Percentiles rank a stretch among this genome's conserved stretches.
These are phyloP conservation scores for Drosophila arawakana DNA, from an alignment of 1,140 invertebrate genomes.

Conservation along the genomic window DNA sequence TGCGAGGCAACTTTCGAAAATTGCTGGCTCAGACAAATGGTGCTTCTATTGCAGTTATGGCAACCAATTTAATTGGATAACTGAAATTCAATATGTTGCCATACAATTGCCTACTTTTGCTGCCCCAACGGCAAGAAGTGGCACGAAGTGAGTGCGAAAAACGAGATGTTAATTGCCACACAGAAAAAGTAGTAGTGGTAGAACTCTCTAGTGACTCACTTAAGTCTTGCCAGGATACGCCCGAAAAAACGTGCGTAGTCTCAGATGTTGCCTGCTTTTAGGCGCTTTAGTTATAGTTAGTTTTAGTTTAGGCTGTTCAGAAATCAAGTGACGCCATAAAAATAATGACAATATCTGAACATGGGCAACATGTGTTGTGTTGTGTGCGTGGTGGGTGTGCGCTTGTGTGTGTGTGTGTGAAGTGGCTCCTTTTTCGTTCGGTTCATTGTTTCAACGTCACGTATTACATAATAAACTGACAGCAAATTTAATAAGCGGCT, in stretches of 20 bases:
- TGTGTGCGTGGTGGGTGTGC: slow-evolving; percentile 7
- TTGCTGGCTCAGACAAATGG: slow-evolving; percentile 2
- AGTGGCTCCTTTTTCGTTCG: slow-evolving; percentile 7
- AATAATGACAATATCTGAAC: slow-evolving; percentile 46
- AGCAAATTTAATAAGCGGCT: slow-evolving; percentile 75
- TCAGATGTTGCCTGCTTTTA: slow-evolving; percentile 23
- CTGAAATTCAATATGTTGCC: slow-evolving; percentile 69
- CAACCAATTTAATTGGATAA: slow-evolving; percentile 69
- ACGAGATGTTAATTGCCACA: slow-evolving; percentile 66
- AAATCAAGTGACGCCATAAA: slow-evolving; percentile 68
- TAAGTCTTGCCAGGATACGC: background rate
- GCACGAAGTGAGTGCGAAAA: slow-evolving; percentile 13
- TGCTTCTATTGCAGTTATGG: slow-evolving; percentile 38
- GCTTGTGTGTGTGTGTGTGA: background rate
- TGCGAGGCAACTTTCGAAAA: background rate
- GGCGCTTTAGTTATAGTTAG: slow-evolving; percentile 7
- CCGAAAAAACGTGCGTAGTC: background rate
- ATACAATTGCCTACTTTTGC: slow-evolving; percentile 2
- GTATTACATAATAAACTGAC: slow-evolving; percentile 80
- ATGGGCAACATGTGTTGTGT: slow-evolving; percentile 50
- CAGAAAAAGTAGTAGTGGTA: slow-evolving; percentile 1
- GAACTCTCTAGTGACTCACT: background rate
- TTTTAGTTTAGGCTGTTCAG: slow-evolving; percentile 20
- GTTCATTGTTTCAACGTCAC: slow-evolving; percentile 68
- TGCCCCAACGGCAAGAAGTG: background rate